phyloP scores from a whole-genome alignment of 2,113 vertebrate species.

The Enhydra lutris region DNA sequence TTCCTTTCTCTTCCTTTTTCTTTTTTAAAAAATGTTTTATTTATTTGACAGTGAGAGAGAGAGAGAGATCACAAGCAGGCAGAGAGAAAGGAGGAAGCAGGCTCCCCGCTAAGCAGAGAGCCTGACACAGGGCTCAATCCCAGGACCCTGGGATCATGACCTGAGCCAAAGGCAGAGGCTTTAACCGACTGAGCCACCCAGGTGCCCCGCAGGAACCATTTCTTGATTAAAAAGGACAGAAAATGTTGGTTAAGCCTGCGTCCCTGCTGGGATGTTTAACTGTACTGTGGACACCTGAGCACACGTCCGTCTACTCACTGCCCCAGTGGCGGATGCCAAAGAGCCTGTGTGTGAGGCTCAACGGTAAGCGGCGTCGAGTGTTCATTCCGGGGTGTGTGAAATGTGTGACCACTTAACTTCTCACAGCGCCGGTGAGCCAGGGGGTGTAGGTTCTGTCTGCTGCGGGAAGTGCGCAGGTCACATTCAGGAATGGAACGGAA shows the following conservation, averaged over 20 bases:
- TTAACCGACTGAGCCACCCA: too few species aligned
- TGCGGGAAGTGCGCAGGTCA: not conserved
- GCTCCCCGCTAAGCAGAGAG: too few species aligned
- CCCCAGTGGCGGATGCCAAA: too few species aligned
- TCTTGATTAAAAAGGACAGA: not conserved
- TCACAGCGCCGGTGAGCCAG: rapidly evolving
- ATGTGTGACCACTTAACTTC: not conserved
- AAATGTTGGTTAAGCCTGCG: not conserved
- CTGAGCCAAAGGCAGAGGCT: too few species aligned
- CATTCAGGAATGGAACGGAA: rapidly evolving
- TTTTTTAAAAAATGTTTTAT: too few species aligned
- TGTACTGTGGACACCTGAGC: rapidly evolving
- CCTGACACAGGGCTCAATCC: too few species aligned
- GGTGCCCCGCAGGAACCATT: not conserved
- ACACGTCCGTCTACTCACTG: rapidly evolving
- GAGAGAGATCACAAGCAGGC: too few species aligned
- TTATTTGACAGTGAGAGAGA: too few species aligned
- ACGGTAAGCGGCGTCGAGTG: too few species aligned
- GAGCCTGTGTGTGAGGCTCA: rapidly evolving
- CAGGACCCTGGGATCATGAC: too few species aligned
- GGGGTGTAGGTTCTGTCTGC: rapidly evolving
- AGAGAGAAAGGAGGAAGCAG: too few species aligned
- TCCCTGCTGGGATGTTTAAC: not conserved
- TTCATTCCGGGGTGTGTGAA: not conserved
- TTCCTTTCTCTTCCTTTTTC: not conserved